phyloP scores from a whole-genome alignment of 92 coral and sea anemone species.

The Zoanthus solanderi region DNA sequence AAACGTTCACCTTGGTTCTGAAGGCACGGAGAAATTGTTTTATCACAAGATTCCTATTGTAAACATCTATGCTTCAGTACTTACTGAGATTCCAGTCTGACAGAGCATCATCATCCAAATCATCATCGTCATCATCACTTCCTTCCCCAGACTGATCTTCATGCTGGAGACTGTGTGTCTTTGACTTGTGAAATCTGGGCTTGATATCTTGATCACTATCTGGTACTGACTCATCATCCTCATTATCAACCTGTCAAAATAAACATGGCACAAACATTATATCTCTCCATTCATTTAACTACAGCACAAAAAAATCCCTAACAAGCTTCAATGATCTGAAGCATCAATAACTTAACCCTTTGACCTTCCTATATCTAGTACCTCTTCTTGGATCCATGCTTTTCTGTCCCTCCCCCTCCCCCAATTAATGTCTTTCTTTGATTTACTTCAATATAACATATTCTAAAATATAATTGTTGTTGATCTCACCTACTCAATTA shows the following conservation, averaged over 20 bases:
- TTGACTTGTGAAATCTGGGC: constrained; percentile 98
- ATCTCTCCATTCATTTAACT: not conserved
- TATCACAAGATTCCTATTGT: no score
- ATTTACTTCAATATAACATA: no score
- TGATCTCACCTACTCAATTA: no score
- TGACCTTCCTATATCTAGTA: no score
- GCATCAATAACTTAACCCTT: no score
- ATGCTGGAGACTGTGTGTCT: constrained; percentile 96
- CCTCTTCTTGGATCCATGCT: no score
- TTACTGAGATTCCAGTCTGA: constrained; percentile 97
- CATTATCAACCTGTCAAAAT: constrained; percentile 84
- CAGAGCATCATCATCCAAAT: constrained; percentile 96
- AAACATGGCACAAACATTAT: no score
- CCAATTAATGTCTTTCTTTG: no score
- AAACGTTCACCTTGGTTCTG: no score
- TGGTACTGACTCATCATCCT: constrained; percentile 96
- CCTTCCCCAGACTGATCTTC: constrained; percentile 94
- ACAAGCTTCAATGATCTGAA: not conserved
- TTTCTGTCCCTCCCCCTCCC: no score
- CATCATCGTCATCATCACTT: constrained; percentile 89
- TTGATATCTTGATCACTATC: constrained; percentile 98
- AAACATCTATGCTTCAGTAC: constrained; percentile 3
- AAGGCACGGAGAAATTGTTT: no score
- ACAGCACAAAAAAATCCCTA: not conserved
- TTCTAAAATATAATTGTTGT: no score